Evolutionary conservation across 2,113 vertebrate species (phyloP).

Genomic region (Carollia perspicillata): DNA sequence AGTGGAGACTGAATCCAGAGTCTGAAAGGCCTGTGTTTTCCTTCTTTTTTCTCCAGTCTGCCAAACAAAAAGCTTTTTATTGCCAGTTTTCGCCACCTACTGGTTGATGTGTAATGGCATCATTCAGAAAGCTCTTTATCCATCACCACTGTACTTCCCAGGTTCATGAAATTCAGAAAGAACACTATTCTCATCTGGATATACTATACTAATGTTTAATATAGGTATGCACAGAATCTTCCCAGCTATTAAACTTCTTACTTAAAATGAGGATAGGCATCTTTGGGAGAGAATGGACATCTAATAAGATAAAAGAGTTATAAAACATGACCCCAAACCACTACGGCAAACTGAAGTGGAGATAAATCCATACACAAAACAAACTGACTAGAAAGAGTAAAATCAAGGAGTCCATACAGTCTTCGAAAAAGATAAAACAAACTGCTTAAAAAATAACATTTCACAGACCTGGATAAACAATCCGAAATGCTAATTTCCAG

Average conservation of each 20-base stretch:
- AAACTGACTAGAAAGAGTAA: not conserved
- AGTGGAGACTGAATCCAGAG: not conserved
- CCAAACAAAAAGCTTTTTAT: slow-evolving; percentile 54
- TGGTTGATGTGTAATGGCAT: slow-evolving; percentile 38
- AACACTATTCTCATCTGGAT: not conserved
- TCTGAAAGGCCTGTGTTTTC: slow-evolving; percentile 33
- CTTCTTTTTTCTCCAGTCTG: not conserved
- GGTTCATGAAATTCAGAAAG: slow-evolving; percentile 9
- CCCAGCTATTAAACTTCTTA: not conserved
- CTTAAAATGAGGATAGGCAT: not conserved
- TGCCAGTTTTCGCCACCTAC: slow-evolving; percentile 69
- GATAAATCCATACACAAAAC: not conserved
- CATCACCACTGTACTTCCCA: not conserved
- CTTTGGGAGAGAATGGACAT: not conserved
- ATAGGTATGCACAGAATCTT: not conserved
- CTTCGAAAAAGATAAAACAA: not conserved
- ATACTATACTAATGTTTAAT: not conserved
- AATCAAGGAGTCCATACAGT: not conserved
- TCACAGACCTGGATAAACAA: not conserved
- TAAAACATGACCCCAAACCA: not conserved
- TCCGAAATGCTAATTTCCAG: not conserved
- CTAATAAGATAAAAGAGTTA: not conserved
- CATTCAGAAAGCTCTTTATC: not conserved
- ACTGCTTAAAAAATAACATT: not conserved
- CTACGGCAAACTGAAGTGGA: not conserved